Evolutionary conservation across 2,888 invertebrate genomes (phyloP).

Genomic region (Standfussiana lucernea): DNA sequence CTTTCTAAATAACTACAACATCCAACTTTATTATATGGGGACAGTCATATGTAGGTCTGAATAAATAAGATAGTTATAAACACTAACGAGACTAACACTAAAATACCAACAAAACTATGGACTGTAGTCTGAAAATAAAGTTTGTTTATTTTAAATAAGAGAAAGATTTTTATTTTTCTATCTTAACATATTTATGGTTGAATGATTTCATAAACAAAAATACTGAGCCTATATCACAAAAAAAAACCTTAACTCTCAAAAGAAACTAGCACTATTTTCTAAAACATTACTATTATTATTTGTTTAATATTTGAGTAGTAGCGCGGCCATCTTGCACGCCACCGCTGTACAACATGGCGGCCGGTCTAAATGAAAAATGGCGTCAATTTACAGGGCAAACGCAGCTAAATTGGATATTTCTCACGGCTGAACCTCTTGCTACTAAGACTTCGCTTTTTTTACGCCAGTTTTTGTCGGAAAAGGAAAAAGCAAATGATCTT

Average conservation of each 20-base stretch:
- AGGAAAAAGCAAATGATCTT: constrained; percentile 62
- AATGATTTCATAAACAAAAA: constrained; percentile 1
- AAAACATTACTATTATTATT: constrained; percentile 63
- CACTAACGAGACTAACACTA: too few relatives aligned
- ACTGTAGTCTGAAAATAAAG: too few relatives aligned
- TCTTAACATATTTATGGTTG: not conserved
- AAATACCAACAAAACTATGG: too few relatives aligned
- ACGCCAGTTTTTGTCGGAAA: constrained; percentile 62
- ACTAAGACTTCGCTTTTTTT: constrained; percentile 77
- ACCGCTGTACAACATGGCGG: constrained; percentile 82
- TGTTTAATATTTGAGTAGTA: constrained; percentile 66
- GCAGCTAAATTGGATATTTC: constrained; percentile 89
- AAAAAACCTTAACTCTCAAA: constrained; percentile 17
- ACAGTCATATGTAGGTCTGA: too few relatives aligned
- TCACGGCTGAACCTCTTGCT: constrained; percentile 80
- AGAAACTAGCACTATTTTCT: constrained; percentile 56
- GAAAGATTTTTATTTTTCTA: not conserved
- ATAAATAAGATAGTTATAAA: too few relatives aligned
- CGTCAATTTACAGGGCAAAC: constrained; percentile 88
- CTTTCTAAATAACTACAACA: not conserved
- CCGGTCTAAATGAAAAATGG: constrained; percentile 86
- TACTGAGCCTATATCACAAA: not conserved
- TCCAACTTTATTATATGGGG: too few relatives aligned
- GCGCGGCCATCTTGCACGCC: constrained; percentile 53
- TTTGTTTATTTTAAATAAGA: not conserved